Conservation (phyloP, 2,888 invertebrate genomes). For the Tenthredo notha region DNA sequence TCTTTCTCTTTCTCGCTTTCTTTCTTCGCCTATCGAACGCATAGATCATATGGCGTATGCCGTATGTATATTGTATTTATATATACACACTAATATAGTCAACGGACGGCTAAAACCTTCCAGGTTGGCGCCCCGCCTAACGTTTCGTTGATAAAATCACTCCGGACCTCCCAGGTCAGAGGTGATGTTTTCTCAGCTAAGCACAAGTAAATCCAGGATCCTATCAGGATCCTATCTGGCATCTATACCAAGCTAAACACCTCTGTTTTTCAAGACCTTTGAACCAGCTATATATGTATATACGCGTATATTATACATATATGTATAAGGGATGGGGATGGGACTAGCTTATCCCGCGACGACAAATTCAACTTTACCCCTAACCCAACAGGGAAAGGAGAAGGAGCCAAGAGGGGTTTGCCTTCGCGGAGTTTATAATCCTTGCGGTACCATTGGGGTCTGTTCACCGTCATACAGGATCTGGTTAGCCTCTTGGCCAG, state of each 20-base stretch:
- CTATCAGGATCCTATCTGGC: constrained; percentile 59
- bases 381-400: neutral
- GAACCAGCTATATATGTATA: neutral
- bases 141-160: constrained; percentile 66
- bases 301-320: neutral
- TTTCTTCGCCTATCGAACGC: neutral
- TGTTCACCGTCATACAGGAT: constrained; percentile 45
- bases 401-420: neutral
- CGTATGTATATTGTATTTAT: neutral
- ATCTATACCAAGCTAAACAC: constrained; percentile 65
- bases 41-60: neutral
- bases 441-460: constrained; percentile 43
- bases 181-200: constrained; percentile 61
- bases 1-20: neutral
- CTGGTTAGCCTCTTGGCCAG: constrained; percentile 48
- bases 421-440: constrained; percentile 50
- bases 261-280: constrained; percentile 53
- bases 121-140: constrained; percentile 60
- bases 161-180: constrained; percentile 64
- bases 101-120: constrained; percentile 26
- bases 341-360: constrained; percentile 45
- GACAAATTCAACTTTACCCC: constrained; percentile 50
- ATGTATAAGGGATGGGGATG: constrained; percentile 21
- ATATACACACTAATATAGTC: constrained; percentile 23
- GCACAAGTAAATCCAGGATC: constrained; percentile 59